These are phyloP conservation scores for Protomyctophum bolini DNA, from an alignment of 2,113 vertebrate genomes.

Conservation along the genomic window DNA sequence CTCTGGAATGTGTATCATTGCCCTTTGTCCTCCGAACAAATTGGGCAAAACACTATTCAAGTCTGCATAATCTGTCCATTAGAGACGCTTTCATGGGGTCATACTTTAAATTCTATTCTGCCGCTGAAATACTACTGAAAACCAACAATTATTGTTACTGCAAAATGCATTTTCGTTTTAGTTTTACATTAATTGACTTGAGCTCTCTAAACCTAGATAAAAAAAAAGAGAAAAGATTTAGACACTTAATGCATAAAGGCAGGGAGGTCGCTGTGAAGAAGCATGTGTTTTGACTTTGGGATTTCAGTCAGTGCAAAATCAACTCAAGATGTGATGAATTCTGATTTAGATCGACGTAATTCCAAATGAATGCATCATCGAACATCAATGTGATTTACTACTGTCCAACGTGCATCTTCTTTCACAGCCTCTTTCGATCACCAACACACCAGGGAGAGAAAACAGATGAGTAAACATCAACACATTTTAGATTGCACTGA, in stretches of 20 bases:
- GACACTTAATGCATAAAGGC: too few species aligned
- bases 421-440: conserved; percentile 10
- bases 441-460: conserved; percentile 11
- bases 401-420: conserved; percentile 21
- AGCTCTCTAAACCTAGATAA: neutral
- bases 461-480: conserved; percentile 42
- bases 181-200: conserved; percentile 9
- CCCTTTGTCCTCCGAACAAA: conserved; percentile 68
- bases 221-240: too few species aligned
- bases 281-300: too few species aligned
- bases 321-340: conserved; percentile 36
- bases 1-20: conserved; percentile 67
- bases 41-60: conserved; percentile 44
- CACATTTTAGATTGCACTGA: conserved; percentile 10
- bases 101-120: conserved; percentile 34
- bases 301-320: neutral
- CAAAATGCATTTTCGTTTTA: neutral
- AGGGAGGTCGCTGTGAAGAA: neutral
- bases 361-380: conserved; percentile 32
- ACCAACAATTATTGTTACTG: conserved; percentile 38
- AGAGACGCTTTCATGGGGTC: conserved; percentile 20
- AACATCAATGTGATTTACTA: conserved; percentile 46
- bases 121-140: neutral
- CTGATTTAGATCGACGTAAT: conserved; percentile 28
- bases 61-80: conserved; percentile 29